These are phyloP conservation scores for Tyto alba DNA, from an alignment of 2,113 vertebrate species.

Conservation along the genomic window DNA sequence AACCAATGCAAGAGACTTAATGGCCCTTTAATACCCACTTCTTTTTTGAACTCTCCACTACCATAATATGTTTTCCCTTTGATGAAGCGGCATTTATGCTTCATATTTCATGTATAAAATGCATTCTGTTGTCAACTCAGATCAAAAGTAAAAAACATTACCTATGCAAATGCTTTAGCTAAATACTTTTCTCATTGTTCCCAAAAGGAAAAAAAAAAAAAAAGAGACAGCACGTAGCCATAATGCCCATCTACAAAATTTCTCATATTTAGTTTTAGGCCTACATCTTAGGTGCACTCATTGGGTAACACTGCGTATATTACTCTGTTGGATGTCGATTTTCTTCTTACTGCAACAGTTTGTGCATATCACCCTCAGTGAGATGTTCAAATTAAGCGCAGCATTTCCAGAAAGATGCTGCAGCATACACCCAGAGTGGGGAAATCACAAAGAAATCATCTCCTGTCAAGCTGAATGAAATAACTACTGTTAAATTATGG, in stretches of 20 bases:
- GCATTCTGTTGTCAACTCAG: not conserved
- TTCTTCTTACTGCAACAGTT: not conserved
- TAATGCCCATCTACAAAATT: not conserved
- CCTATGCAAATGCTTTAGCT: not conserved
- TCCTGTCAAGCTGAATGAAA: not conserved
- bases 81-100: not conserved
- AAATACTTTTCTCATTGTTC: slow-evolving; percentile 23
- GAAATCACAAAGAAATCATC: not conserved
- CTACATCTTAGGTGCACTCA: not conserved
- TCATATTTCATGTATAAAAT: not conserved
- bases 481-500: not conserved
- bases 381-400: not conserved
- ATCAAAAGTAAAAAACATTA: not conserved
- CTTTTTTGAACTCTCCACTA: not conserved
- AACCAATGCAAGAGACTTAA: not conserved
- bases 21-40: not conserved
- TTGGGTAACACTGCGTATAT: not conserved
- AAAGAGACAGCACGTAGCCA: not conserved
- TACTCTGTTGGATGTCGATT: not conserved
- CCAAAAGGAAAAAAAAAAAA: not conserved
- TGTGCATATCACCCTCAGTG: not conserved
- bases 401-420: not conserved
- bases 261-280: not conserved
- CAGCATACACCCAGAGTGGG: accelerated
- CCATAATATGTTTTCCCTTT: not conserved